phyloP scores from a whole-genome alignment of 2,888 invertebrate genomes.

The Adela reaumurella region DNA sequence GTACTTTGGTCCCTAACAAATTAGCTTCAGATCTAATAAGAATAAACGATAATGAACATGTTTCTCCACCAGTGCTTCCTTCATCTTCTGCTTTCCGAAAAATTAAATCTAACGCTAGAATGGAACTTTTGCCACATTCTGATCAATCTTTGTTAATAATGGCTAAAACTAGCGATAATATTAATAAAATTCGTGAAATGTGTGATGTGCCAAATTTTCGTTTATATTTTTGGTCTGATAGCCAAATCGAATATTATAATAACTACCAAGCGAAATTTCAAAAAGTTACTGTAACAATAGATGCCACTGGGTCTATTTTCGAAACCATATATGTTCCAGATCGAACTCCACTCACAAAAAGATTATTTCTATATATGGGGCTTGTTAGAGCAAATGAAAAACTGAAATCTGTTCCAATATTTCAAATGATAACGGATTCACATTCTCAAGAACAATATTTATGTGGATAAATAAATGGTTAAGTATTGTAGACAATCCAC shows the following conservation, averaged over 20 bases:
- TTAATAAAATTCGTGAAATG: constrained; percentile 12
- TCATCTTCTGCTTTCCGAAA: constrained; percentile 10
- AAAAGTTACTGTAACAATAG: constrained; percentile 12
- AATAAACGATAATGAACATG: constrained; percentile 10
- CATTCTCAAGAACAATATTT: constrained; percentile 11
- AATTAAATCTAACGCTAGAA: constrained; percentile 12
- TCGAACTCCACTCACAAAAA: constrained; percentile 11
- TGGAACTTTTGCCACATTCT: constrained; percentile 10
- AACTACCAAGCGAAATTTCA: constrained; percentile 1
- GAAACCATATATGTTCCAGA: constrained; percentile 9
- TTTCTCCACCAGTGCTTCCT: constrained; percentile 11
- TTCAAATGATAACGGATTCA: constrained; percentile 13
- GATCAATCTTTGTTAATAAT: constrained; percentile 12
- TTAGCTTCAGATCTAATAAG: constrained; percentile 11
- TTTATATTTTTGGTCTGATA: constrained; percentile 13
- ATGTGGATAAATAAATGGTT: constrained; percentile 12
- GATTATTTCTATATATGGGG: constrained; percentile 12
- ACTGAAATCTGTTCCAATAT: constrained; percentile 10
- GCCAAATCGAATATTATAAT: constrained; percentile 13
- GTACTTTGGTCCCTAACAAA: constrained; percentile 10
- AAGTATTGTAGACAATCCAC: constrained; percentile 10
- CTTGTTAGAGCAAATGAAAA: constrained; percentile 11
- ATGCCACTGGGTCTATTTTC: constrained; percentile 13
- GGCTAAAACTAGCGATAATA: constrained; percentile 5
- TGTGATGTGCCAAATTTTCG: constrained; percentile 12